phyloP scores from a whole-genome alignment of 2,113 vertebrate genomes.

The Centropus bengalensis region DNA sequence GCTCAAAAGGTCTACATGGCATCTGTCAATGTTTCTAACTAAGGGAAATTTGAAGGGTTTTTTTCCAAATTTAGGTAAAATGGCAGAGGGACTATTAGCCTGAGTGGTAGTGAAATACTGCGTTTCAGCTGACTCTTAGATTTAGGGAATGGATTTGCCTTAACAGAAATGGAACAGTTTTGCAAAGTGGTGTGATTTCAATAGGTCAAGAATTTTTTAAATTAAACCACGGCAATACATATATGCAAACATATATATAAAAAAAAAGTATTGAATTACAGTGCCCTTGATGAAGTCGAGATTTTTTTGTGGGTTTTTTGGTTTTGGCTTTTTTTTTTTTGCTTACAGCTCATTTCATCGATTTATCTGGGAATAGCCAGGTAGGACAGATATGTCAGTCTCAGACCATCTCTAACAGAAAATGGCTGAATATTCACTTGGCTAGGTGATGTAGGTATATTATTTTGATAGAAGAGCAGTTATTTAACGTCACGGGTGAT shows the following conservation, averaged over 20 bases:
- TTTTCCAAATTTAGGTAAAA: background rate
- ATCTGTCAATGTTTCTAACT: background rate
- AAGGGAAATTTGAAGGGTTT: background rate
- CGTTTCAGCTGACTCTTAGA: background rate
- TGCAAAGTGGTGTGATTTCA: background rate
- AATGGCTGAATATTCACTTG: conserved; percentile 67
- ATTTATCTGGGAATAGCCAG: conserved; percentile 53
- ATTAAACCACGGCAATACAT: background rate
- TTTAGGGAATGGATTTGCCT: background rate
- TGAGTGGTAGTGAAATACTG: background rate
- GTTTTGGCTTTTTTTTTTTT: background rate
- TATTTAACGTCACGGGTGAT: conserved; percentile 70
- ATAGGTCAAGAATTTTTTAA: background rate
- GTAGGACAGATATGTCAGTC: conserved; percentile 54
- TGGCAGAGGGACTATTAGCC: background rate
- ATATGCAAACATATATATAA: background rate
- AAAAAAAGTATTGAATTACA: background rate
- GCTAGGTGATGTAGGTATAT: conserved; percentile 68
- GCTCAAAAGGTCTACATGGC: background rate
- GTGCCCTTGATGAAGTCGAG: background rate
- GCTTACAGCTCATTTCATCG: background rate
- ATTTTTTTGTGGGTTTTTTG: background rate
- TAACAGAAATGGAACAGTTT: background rate
- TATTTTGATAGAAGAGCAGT: conserved; percentile 72
- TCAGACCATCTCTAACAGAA: conserved; percentile 47